Evolutionary conservation across 2,888 invertebrate species (phyloP).

Genomic region (Drosophila peninsularis): DNA sequence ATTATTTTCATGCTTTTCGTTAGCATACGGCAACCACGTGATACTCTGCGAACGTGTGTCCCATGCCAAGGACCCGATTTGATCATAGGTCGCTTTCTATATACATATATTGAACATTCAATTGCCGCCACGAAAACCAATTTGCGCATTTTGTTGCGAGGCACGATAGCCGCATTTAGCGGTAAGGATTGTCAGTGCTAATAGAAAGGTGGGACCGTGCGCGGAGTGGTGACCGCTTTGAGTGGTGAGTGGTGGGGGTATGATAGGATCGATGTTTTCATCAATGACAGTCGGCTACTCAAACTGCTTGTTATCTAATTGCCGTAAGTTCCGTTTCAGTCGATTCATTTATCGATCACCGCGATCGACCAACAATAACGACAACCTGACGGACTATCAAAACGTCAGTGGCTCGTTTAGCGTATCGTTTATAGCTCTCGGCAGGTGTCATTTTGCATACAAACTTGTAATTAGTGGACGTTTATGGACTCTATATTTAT

Average conservation of each 20-base stretch:
- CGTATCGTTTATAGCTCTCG: conserved; percentile 29
- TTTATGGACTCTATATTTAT: conserved; percentile 26
- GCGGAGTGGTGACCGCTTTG: too few species aligned
- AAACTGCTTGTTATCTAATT: conserved; percentile 74
- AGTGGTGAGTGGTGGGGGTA: too few species aligned
- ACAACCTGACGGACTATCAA: conserved; percentile 1
- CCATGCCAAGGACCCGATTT: conserved; percentile 34
- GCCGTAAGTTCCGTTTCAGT: conserved; percentile 54
- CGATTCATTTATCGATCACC: conserved; percentile 10
- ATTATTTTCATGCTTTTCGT: neutral
- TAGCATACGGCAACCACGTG: conserved; percentile 38
- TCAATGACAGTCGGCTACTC: conserved; percentile 14
- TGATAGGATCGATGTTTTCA: conserved; percentile 2
- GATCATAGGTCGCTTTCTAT: conserved; percentile 37
- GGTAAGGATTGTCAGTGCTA: neutral
- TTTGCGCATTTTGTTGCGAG: conserved; percentile 12
- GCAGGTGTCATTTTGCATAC: conserved; percentile 37
- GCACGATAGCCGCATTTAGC: conserved; percentile 29
- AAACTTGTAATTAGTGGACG: conserved; percentile 44
- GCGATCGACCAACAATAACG: conserved; percentile 11
- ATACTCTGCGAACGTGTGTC: conserved; percentile 37
- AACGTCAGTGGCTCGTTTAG: conserved; percentile 23
- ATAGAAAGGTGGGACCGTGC: neutral
- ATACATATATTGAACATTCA: conserved; percentile 12
- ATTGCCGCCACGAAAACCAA: conserved; percentile 10